These are phyloP conservation scores for Drosophila picticornis DNA, from an alignment of 2,888 invertebrate genomes.

Conservation along the genomic window DNA sequence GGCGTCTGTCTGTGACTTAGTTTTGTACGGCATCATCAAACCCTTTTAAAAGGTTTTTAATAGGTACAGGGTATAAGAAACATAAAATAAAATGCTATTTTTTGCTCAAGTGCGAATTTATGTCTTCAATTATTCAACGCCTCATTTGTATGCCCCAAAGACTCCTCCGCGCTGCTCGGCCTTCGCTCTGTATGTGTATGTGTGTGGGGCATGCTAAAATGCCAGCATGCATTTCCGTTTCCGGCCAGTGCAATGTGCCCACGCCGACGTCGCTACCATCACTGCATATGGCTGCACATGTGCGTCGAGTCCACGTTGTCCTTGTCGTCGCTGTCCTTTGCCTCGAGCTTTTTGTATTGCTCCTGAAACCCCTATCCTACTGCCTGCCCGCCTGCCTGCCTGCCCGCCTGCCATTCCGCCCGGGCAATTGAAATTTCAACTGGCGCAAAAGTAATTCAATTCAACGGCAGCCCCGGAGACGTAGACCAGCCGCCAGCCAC, in stretches of 20 bases:
- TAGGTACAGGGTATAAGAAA: slow-evolving; percentile 4
- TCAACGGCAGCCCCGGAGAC: slow-evolving; percentile 75
- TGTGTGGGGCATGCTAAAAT: slow-evolving; percentile 66
- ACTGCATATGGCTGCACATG: slow-evolving; percentile 75
- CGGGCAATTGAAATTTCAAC: slow-evolving; percentile 80
- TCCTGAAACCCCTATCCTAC: background rate
- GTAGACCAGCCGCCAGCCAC: slow-evolving; percentile 52
- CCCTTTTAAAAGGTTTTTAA: background rate
- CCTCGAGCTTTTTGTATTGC: slow-evolving; percentile 32
- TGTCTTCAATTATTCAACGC: slow-evolving; percentile 82
- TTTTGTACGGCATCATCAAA: background rate
- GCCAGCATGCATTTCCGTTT: slow-evolving; percentile 81
- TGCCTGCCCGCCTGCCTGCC: background rate
- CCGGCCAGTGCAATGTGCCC: slow-evolving; percentile 66
- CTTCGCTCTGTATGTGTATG: slow-evolving; percentile 13
- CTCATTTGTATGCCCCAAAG: slow-evolving; percentile 74
- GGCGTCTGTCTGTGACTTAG: background rate
- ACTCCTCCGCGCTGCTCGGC: slow-evolving; percentile 3
- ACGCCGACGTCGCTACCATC: slow-evolving; percentile 36
- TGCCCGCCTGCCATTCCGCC: slow-evolving; percentile 14
- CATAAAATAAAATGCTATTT: slow-evolving; percentile 33
- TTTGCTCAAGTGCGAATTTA: slow-evolving; percentile 76
- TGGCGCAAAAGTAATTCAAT: slow-evolving; percentile 82
- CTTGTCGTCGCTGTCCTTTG: slow-evolving; percentile 30
- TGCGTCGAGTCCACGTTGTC: slow-evolving; percentile 41